Percentiles rank a stretch among this genome's conserved stretches.
phyloP scores from a whole-genome alignment of 2,113 vertebrate species.

The Trichechus manatus region DNA sequence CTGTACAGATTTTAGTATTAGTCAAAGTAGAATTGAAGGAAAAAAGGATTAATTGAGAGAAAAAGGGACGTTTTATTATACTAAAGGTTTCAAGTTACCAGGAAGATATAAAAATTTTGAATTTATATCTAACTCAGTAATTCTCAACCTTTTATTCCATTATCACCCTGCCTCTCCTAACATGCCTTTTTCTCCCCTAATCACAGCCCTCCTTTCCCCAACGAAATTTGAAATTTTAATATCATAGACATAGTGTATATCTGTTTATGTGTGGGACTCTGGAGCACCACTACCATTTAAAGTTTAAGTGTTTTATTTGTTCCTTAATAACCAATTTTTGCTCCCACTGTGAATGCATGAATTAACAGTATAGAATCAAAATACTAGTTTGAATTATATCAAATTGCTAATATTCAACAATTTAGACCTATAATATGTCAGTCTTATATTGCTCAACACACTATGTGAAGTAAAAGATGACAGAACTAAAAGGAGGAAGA shows the following conservation, averaged over 20 bases:
- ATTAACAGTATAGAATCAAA: neutral
- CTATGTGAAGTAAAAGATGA: neutral
- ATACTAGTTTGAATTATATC: constrained; percentile 1
- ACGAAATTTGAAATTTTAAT: neutral
- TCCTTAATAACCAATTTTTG: neutral
- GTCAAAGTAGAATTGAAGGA: neutral
- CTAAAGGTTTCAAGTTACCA: neutral
- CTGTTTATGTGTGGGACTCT: neutral
- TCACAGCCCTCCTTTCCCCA: neutral
- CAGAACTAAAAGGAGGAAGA: too few relatives aligned
- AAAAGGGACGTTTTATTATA: neutral
- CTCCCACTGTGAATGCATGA: neutral
- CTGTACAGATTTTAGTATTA: neutral
- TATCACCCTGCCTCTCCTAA: neutral
- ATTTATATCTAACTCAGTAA: neutral
- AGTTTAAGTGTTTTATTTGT: neutral
- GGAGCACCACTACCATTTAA: neutral
- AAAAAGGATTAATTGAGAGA: neutral
- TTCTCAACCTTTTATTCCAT: neutral
- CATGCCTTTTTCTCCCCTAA: neutral
- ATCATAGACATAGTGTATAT: neutral
- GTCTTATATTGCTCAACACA: neutral
- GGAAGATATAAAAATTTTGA: neutral
- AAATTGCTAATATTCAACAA: neutral
- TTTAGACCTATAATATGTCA: neutral